phyloP scores from a whole-genome alignment of 1,140 invertebrate species.

The Cydia splendana region DNA sequence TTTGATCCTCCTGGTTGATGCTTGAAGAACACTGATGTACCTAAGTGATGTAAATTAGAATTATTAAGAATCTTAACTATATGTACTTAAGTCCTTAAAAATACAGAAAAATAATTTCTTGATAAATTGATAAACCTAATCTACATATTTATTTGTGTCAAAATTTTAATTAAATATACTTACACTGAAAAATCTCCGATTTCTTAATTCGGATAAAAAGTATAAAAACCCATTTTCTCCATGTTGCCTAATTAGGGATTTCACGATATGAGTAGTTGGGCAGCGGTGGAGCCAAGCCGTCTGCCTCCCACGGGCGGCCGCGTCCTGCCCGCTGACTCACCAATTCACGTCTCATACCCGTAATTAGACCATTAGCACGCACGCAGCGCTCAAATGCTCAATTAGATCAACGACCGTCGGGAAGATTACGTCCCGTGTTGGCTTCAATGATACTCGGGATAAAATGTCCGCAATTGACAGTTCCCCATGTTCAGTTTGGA shows the following conservation, averaged over 20 bases:
- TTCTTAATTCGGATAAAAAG: too few relatives aligned
- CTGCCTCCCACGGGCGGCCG: conserved; percentile 70
- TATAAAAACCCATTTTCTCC: too few relatives aligned
- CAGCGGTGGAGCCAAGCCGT: conserved; percentile 65
- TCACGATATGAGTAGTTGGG: background rate
- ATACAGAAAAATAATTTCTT: background rate
- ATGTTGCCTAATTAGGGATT: conserved; percentile 2
- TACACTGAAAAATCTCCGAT: too few relatives aligned
- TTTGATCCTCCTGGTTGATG: too few relatives aligned
- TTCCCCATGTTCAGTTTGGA: conserved; percentile 42
- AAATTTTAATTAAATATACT: too few relatives aligned
- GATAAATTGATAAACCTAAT: too few relatives aligned
- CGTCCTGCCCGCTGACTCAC: conserved; percentile 72
- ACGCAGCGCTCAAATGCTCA: conserved; percentile 76
- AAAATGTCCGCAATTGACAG: conserved; percentile 57
- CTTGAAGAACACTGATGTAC: too few relatives aligned
- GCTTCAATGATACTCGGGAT: conserved; percentile 60
- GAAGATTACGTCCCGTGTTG: conserved; percentile 67
- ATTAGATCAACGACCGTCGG: conserved; percentile 77
- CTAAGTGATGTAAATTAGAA: too few relatives aligned
- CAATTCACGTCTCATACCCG: conserved; percentile 72
- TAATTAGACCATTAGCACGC: conserved; percentile 77
- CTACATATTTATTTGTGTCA: too few relatives aligned
- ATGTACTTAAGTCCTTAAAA: background rate
- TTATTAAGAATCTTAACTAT: too few relatives aligned